Conservation (phyloP, 2,797 vertebrate genomes). For the Pseudochirops cupreus region DNA sequence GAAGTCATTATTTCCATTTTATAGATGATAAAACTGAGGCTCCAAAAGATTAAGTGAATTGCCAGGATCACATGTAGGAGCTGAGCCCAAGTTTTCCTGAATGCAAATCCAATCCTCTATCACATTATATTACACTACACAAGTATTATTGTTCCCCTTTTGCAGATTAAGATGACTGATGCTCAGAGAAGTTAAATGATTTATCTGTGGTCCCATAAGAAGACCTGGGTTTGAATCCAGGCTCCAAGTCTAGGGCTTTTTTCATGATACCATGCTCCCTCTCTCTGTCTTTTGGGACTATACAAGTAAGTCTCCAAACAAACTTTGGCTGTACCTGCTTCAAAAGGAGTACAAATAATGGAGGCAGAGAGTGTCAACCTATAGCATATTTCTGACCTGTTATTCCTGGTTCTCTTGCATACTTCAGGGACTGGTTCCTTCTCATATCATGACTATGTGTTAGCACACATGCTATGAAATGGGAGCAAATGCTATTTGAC, state of each 20-base stretch:
- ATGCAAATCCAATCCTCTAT: not conserved
- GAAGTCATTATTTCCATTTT: not conserved
- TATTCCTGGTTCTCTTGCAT: not conserved
- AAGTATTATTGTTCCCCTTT: not conserved
- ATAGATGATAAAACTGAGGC: not conserved
- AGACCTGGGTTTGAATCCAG: not conserved
- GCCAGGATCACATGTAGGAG: not conserved
- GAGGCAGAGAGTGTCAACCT: not conserved
- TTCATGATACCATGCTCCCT: not conserved
- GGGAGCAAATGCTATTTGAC: not conserved
- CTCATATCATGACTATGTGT: not conserved
- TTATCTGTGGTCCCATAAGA: not conserved
- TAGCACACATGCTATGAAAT: not conserved
- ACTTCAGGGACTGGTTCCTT: not conserved
- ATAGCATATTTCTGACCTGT: not conserved
- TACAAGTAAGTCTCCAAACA: not conserved
- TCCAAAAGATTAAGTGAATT: not conserved
- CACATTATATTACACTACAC: not conserved
- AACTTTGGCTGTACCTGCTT: not conserved
- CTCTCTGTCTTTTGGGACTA: not conserved
- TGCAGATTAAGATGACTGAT: not conserved
- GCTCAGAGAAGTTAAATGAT: not conserved
- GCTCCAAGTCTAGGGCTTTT: not conserved
- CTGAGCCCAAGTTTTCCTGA: not conserved
- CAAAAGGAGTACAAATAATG: not conserved